Percentiles rank a stretch among this genome's conserved stretches.
phyloP scores from a whole-genome alignment of 2,888 invertebrate species.

The Norana najaformis region DNA sequence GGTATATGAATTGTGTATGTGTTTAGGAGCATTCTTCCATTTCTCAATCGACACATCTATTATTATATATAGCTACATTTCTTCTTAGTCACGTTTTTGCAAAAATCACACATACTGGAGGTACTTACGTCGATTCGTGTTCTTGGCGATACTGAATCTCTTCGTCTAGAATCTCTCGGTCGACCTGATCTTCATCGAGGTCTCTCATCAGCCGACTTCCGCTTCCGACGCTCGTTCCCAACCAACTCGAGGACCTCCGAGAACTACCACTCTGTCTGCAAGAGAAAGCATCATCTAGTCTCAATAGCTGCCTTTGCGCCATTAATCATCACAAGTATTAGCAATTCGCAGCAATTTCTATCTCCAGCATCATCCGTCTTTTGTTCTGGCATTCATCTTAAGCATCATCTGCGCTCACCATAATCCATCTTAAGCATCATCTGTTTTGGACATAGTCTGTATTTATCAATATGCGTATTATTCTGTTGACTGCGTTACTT shows the following conservation, averaged over 20 bases:
- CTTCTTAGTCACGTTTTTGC: too few relatives aligned
- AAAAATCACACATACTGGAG: background rate
- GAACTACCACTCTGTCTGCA: background rate
- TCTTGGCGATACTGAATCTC: slow-evolving; percentile 20
- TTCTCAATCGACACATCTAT: too few relatives aligned
- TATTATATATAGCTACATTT: too few relatives aligned
- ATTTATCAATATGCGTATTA: too few relatives aligned
- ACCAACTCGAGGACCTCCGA: background rate
- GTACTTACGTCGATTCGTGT: background rate
- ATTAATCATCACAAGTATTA: background rate
- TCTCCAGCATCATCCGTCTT: too few relatives aligned
- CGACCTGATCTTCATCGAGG: slow-evolving; percentile 22
- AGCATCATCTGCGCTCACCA: too few relatives aligned
- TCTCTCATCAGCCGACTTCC: slow-evolving; percentile 23
- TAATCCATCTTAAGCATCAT: too few relatives aligned
- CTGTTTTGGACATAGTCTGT: too few relatives aligned
- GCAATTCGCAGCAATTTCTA: background rate
- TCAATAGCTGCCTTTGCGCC: background rate
- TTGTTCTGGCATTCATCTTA: too few relatives aligned
- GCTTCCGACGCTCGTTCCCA: slow-evolving; percentile 7
- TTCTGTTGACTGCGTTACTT: too few relatives aligned
- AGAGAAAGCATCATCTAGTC: too few relatives aligned
- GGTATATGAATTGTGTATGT: background rate
- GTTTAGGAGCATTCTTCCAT: too few relatives aligned
- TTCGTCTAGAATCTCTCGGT: slow-evolving; percentile 9